These are phyloP conservation scores for Galerucella pusilla DNA, from an alignment of 2,888 invertebrate species.

Conservation along the genomic window DNA sequence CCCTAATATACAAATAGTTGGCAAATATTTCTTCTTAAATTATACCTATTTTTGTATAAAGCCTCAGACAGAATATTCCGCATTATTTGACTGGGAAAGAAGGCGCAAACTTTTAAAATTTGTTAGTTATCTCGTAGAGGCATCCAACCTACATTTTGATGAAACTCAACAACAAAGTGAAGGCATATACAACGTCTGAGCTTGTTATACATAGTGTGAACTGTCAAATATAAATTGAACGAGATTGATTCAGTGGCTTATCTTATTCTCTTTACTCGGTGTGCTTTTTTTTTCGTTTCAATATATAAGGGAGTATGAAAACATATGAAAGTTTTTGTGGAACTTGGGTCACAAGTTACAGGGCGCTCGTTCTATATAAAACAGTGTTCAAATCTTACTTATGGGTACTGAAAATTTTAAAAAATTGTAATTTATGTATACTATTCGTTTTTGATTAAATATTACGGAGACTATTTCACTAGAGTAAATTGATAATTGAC, in stretches of 20 bases:
- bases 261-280: background rate
- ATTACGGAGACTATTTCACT: too few species aligned
- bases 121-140: slow-evolving; percentile 50
- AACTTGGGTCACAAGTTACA: background rate
- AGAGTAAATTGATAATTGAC: too few species aligned
- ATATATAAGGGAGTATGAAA: background rate
- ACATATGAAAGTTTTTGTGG: background rate
- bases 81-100: slow-evolving; percentile 43
- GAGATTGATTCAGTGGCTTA: slow-evolving; percentile 29
- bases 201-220: slow-evolving; percentile 35
- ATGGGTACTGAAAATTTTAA: too few species aligned
- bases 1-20: too few species aligned
- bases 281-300: background rate
- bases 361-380: background rate
- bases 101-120: slow-evolving; percentile 52
- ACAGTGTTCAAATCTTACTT: too few species aligned
- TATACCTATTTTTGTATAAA: slow-evolving; percentile 29
- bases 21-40: too few species aligned
- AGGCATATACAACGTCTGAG: slow-evolving; percentile 30
- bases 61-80: slow-evolving; percentile 21
- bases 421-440: too few species aligned
- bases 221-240: slow-evolving; percentile 35
- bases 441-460: too few species aligned
- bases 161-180: slow-evolving; percentile 46
- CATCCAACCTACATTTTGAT: slow-evolving; percentile 48